These are phyloP conservation scores for Lepidurus arcticus DNA, from an alignment of 1,140 invertebrate species.

Conservation along the genomic window DNA sequence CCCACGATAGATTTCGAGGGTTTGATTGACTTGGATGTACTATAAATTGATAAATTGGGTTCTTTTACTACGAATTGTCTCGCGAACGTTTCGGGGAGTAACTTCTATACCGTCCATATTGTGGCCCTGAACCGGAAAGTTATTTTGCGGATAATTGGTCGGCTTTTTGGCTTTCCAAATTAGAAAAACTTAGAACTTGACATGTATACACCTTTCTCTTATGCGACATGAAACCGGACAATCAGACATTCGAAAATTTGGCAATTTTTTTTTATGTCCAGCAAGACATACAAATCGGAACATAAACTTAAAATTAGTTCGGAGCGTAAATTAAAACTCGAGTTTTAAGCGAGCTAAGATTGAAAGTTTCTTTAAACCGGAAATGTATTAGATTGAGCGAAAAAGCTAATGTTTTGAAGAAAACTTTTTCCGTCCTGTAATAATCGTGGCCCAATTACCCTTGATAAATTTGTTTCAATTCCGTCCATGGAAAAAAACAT, in stretches of 20 bases:
- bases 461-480: background rate
- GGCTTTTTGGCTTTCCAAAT: no score
- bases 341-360: no score
- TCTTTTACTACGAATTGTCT: background rate
- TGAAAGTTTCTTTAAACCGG: no score
- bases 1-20: conserved; percentile 34
- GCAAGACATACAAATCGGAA: background rate
- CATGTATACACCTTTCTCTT: no score
- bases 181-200: no score
- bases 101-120: background rate
- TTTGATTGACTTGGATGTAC: conserved; percentile 33
- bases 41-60: conserved; percentile 19
- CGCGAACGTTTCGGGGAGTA: background rate
- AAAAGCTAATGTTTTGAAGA: background rate
- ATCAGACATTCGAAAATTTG: no score
- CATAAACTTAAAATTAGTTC: no score
- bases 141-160: no score
- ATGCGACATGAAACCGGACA: no score
- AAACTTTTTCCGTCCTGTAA: background rate
- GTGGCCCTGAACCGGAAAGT: no score
- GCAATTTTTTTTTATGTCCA: background rate
- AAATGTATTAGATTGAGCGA: no score
- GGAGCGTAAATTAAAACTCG: no score
- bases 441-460: background rate
- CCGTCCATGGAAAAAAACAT: conserved; percentile 4